Evolutionary conservation across 2,113 vertebrate species (phyloP).

Genomic region (Caloenas nicobarica): DNA sequence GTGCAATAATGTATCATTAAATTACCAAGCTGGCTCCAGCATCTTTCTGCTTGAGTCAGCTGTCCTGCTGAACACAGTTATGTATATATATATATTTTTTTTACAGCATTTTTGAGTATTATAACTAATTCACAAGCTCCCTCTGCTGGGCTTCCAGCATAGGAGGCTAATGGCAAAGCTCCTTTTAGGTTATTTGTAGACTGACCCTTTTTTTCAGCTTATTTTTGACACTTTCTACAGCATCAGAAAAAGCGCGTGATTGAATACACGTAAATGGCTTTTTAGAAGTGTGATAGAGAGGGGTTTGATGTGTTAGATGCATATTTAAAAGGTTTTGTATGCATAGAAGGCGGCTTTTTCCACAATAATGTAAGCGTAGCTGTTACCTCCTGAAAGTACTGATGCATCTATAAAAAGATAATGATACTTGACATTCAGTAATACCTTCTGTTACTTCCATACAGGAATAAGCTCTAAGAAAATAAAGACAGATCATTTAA

Average conservation of each 20-base stretch:
- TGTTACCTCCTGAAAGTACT: neutral
- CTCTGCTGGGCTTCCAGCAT: conserved; percentile 66
- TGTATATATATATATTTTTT: fast-evolving
- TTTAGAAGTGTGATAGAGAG: neutral
- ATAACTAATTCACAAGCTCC: conserved; percentile 63
- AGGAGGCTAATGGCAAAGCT: neutral
- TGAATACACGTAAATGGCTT: neutral
- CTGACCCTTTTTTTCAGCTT: neutral
- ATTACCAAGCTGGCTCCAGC: neutral
- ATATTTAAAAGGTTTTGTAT: neutral
- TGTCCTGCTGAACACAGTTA: neutral
- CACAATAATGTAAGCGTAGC: neutral
- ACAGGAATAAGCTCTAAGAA: neutral
- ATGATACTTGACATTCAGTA: neutral
- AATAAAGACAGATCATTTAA: neutral
- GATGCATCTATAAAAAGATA: neutral
- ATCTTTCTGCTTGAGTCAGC: neutral
- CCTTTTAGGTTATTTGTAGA: neutral
- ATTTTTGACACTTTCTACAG: neutral
- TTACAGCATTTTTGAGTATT: neutral
- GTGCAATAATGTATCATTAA: neutral
- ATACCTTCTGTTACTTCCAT: neutral
- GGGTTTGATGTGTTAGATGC: neutral
- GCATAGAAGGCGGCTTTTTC: neutral
- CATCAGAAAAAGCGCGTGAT: neutral